Evolutionary conservation across 2,113 vertebrate species (phyloP), one percentile per base, ranked within the genome.

Genomic region (Micromys minutus): DNA sequence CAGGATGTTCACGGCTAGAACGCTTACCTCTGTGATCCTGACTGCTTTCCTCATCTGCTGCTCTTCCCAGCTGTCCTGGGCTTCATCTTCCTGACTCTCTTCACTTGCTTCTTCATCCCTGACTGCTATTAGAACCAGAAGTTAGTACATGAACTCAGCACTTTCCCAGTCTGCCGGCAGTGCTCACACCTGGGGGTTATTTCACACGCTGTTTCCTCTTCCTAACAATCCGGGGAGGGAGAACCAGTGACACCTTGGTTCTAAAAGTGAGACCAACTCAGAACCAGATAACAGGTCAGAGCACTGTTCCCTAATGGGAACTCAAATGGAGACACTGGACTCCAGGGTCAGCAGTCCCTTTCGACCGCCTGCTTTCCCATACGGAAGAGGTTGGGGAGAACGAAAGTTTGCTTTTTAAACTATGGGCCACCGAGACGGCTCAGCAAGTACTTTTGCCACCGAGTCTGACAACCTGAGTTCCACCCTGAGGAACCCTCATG

Each of bases 1-100:
- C 31, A 89, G 59, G 59, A 90, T 90, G 39, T 22, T 45, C 69
- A 72, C 15, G 85, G 0, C 79, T 6, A 42, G 10, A 65, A 71
- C 0, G 39, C 11, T 85, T 94, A 99, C 99, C 98, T 99, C 98
- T 61, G 93, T 95, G 84, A 98, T 97, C 98, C 98, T 99, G 86
- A 99, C 94, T 24, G 99, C 99, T 98, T 99, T 99, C 83, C 95
- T 98, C 97, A 99, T 99, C 96, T 99, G 99, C 79, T 99, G 99
- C 71, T 99, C 98, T 97, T 99, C 99, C 99, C 99, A 99, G 72
- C 98, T 98, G 52, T 98, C 98, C 87, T 99, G 98, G 88, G 95
- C 97, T 96, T 99, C 98, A 52, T 97, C 98, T 87, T 99, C 99
- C 6, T 98, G 95, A 87, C 97, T 98, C 65, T 98, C 98, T 79